Conservation (phyloP, 2,888 invertebrate species). For the Stenolophus ochropezus region DNA sequence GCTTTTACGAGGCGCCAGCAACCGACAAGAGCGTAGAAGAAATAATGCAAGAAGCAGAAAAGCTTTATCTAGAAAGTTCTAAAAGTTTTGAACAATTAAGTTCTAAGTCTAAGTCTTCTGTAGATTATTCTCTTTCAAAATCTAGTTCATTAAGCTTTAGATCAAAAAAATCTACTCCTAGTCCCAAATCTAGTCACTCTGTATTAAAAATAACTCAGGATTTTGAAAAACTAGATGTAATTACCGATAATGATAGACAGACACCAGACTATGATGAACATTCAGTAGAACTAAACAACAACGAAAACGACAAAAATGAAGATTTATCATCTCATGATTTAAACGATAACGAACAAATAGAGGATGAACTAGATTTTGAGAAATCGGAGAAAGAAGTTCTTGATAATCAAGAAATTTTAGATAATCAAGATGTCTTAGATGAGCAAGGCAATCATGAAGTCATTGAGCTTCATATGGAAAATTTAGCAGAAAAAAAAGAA, state of each 20-base stretch:
- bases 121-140: constrained; percentile 53
- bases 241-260: constrained; percentile 36
- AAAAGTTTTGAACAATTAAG: constrained; percentile 73
- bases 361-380: constrained; percentile 41
- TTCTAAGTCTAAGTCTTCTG: constrained; percentile 70
- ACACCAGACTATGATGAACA: constrained; percentile 19
- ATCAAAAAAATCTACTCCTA: constrained; percentile 57
- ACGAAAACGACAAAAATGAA: constrained; percentile 21
- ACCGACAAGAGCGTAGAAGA: constrained; percentile 77
- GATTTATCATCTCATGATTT: constrained; percentile 21
- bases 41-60: constrained; percentile 77
- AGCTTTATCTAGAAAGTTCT: constrained; percentile 73
- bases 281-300: constrained; percentile 28
- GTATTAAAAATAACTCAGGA: constrained; percentile 40
- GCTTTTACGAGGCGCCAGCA: constrained; percentile 70
- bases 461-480: background rate
- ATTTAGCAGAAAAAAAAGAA: background rate
- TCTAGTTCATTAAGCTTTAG: constrained; percentile 56
- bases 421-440: constrained; percentile 16
- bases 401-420: constrained; percentile 11
- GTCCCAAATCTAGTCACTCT: constrained; percentile 47
- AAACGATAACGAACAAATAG: constrained; percentile 30
- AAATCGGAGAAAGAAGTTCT: constrained; percentile 23
- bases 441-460: background rate
- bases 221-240: constrained; percentile 48